Conservation (phyloP, 2,113 vertebrate genomes). For the Sclerurus mexicanus region DNA sequence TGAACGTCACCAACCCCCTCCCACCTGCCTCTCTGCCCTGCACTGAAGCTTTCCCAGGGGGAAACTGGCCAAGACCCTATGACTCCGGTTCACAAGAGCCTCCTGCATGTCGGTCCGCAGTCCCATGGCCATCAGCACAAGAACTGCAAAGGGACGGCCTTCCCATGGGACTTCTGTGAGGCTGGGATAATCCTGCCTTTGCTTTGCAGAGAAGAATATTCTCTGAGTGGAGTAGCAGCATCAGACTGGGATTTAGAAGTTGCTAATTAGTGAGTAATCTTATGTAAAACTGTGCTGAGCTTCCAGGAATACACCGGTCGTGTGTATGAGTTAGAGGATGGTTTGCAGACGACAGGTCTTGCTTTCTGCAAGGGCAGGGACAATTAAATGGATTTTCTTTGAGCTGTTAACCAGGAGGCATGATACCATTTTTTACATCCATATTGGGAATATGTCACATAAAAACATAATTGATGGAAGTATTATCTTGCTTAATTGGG, state of each 20-base stretch:
- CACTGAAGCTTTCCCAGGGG: neutral
- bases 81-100: fast-evolving
- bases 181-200: neutral
- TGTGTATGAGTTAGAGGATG: neutral
- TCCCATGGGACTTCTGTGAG: fast-evolving
- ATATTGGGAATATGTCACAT: conserved; percentile 57
- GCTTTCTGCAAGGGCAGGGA: neutral
- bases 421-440: conserved; percentile 29
- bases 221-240: neutral
- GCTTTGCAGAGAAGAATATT: neutral
- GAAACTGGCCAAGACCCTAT: fast-evolving
- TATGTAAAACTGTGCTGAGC: neutral
- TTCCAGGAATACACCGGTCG: neutral
- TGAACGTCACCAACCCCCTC: neutral
- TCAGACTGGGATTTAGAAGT: neutral
- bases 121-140: fast-evolving
- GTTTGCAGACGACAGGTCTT: neutral
- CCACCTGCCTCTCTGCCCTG: neutral
- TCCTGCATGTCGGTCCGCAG: fast-evolving
- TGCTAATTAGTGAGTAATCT: neutral
- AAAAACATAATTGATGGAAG: conserved; percentile 64
- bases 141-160: neutral
- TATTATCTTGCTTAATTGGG: conserved; percentile 58
- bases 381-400: conserved; percentile 43
- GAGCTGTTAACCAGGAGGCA: conserved; percentile 26